Conservation (phyloP, 2,113 vertebrate genomes). For the Psettodes erumei region DNA sequence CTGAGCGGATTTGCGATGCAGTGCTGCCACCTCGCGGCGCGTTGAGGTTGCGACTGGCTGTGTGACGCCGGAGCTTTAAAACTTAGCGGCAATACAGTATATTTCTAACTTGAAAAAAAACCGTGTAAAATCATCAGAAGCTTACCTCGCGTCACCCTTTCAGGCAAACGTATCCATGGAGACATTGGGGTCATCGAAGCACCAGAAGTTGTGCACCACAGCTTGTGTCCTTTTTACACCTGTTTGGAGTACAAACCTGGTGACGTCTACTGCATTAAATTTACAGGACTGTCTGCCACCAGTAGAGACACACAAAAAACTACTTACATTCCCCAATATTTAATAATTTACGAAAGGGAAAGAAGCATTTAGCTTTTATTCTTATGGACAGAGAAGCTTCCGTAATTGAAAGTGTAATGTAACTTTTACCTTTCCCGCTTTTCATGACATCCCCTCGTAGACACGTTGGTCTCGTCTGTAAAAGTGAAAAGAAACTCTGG, state of each 20-base stretch:
- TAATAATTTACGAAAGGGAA: not conserved
- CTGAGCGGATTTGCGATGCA: constrained; percentile 39
- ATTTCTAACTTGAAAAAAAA: not conserved
- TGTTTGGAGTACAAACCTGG: not conserved
- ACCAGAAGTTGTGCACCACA: not conserved
- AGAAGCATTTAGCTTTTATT: not conserved
- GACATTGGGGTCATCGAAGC: not conserved
- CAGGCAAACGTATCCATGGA: not conserved
- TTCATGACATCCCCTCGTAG: not conserved
- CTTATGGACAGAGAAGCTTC: not conserved
- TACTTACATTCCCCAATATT: not conserved
- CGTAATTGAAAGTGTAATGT: not conserved
- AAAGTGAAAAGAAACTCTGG: not conserved
- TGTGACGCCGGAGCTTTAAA: not conserved
- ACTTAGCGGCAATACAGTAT: not conserved
- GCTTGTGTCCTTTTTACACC: not conserved
- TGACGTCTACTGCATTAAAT: not conserved
- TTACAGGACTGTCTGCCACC: not conserved
- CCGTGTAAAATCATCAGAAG: not conserved
- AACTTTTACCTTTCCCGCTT: not conserved
- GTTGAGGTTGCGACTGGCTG: not conserved
- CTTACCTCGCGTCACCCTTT: not conserved
- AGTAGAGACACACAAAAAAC: not conserved
- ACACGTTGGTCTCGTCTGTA: not conserved
- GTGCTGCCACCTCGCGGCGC: constrained; percentile 66